Percentiles rank a stretch among this genome's conserved stretches.
phyloP scores from a whole-genome alignment of 2,888 invertebrate genomes.

The Sinhomidia bicolor region DNA sequence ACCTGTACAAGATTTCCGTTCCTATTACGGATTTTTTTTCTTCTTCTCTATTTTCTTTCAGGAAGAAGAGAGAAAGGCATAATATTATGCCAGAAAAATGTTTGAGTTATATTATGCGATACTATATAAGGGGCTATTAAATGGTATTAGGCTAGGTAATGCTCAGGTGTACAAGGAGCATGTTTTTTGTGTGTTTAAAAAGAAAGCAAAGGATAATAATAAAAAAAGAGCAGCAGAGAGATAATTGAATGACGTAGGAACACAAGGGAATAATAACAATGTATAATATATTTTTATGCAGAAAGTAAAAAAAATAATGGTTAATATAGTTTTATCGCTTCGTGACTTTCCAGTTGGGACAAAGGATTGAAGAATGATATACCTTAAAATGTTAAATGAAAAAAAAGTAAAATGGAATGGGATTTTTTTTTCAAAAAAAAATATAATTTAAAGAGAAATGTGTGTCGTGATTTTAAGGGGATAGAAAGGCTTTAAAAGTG shows the following conservation, averaged over 20 bases:
- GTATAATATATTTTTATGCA: background rate
- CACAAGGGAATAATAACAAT: no score
- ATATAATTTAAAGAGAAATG: no score
- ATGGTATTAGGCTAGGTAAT: no score
- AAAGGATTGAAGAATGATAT: constrained; percentile 16
- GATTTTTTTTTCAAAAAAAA: background rate
- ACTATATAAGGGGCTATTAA: no score
- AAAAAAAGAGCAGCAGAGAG: background rate
- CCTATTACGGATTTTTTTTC: background rate
- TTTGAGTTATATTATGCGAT: no score
- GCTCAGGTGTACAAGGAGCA: constrained; percentile 25
- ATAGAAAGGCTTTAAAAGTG: constrained; percentile 8
- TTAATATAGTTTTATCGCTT: no score
- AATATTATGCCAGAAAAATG: no score
- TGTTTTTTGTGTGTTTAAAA: background rate
- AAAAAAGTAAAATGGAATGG: background rate
- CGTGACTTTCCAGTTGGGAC: constrained; percentile 13
- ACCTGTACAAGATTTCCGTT: background rate
- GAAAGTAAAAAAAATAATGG: background rate
- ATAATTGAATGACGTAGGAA: constrained; percentile 1
- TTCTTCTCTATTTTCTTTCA: no score
- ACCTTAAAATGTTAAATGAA: background rate
- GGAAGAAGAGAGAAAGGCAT: no score
- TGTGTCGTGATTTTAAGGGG: constrained; percentile 17
- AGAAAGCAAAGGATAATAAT: background rate